Base-by-base conservation (phyloP, 2,888 invertebrate genomes). In the Andrena fulva region DNA sequence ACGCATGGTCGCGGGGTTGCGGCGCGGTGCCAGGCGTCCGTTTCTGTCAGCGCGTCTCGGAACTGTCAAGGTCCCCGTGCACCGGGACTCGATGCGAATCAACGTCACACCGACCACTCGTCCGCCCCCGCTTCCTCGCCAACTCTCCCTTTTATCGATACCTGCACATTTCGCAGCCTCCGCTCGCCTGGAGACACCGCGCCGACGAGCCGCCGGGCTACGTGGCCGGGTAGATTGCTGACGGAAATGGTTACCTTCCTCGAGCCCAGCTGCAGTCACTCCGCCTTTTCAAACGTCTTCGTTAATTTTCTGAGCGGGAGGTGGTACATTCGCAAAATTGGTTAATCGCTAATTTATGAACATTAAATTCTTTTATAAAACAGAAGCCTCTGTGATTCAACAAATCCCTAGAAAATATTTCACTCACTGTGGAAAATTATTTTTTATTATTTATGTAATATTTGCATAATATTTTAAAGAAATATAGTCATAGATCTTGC, bases 21-120 rank as follows among this genome's bases (percentile, higher is more conserved):
- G 35, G 8, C 50, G 62, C 64, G 68, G 8, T 63, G 79, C 35
- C 71, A 56, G 82, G 67, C 76, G 74, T 80, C 42, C 77, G 69
- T 63, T 60, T 50, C 85, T 82, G 88, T 81, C 88, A 82, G 84
- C 85, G 87, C 76, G 80, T 88, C 87, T 87, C 74, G 78, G 82
- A 88, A 89, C 89, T 85, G 89, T 89, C 89, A 89, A 89, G 87
- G 87, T 86, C 85, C 27, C 42, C 75, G 67, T 64, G 67, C 76
- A 66, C 66, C 72, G 71, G 81, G 73, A 62, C 76, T 52, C 80
- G 74, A 72, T 70, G 70, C 73, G 72, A 67, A 67, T 82, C 82
- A 71, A 73, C 80, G 80, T 80, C 81, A 74, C 8, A 52, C 63
- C 52, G 50, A 33, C 42, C 42, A 16, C 52, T 52, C 80, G 60